Conservation (phyloP, 2,113 vertebrate species). For the Elephantulus edwardii region DNA sequence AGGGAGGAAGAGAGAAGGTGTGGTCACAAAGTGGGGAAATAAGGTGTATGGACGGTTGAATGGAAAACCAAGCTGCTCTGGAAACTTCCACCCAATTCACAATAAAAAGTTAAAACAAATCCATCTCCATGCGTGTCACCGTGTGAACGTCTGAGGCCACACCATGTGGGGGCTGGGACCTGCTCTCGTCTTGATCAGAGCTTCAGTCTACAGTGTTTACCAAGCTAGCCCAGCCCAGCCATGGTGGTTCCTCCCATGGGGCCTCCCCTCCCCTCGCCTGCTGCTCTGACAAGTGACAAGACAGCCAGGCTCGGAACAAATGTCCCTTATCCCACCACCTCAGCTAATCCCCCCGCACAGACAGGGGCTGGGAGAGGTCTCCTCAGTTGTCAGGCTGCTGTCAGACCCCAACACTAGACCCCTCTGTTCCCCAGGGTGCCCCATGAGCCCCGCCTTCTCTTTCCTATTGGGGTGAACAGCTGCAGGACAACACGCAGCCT, state of each 20-base stretch:
- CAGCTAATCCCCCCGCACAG: constrained; percentile 80
- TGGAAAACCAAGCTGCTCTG: no score
- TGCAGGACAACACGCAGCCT: rapidly evolving
- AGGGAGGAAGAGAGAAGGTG: no score
- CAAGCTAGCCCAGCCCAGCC: constrained; percentile 78
- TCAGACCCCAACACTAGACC: constrained; percentile 81
- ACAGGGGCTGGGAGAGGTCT: constrained; percentile 40
- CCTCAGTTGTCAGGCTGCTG: constrained; percentile 75
- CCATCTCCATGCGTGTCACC: no score
- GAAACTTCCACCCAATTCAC: no score
- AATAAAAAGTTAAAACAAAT: no score
- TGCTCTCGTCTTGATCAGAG: no score
- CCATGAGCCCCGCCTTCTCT: background rate
- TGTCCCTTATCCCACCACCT: constrained; percentile 85
- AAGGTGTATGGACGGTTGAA: no score
- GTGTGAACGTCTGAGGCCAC: no score
- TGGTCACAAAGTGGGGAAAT: no score
- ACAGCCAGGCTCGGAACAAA: constrained; percentile 86
- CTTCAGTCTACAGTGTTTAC: no score
- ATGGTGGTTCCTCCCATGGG: constrained; percentile 66
- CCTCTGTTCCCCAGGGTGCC: constrained; percentile 76
- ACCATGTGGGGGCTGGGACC: no score
- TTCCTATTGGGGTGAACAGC: constrained; percentile 55
- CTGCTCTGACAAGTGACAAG: constrained; percentile 85
- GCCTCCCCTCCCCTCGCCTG: constrained; percentile 82